Percentiles rank a stretch among this genome's conserved stretches.
These are phyloP conservation scores for Phrynosoma blainvillii DNA, from an alignment of 2,113 vertebrate genomes.

Conservation along the genomic window DNA sequence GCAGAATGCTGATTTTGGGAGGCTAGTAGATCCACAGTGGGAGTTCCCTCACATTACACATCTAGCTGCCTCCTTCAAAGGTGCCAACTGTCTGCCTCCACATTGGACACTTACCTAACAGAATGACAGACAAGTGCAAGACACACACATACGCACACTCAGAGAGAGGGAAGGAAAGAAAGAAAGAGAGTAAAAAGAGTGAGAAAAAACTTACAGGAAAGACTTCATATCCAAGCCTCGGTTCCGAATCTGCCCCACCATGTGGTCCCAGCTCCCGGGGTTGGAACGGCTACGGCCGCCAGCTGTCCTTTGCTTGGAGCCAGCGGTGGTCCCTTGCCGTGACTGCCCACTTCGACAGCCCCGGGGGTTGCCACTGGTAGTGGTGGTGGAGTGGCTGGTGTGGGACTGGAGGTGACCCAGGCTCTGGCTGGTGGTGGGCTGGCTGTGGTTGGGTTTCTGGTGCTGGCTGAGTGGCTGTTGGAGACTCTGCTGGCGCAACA, in stretches of 20 bases:
- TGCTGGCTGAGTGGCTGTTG: constrained; percentile 94
- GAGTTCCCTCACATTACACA: not conserved
- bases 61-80: not conserved
- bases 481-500: constrained; percentile 94
- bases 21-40: not conserved
- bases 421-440: constrained; percentile 95
- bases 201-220: constrained; percentile 93
- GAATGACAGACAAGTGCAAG: not conserved
- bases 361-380: constrained; percentile 75
- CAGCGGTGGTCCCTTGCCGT: constrained; percentile 78
- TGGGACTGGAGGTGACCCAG: constrained; percentile 92
- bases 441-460: constrained; percentile 83
- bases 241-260: constrained; percentile 97
- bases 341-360: constrained; percentile 73
- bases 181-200: not conserved
- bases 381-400: constrained; percentile 58
- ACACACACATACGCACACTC: not conserved
- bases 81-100: not conserved
- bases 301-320: constrained; percentile 84
- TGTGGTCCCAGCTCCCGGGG: constrained; percentile 97
- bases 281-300: constrained; percentile 84
- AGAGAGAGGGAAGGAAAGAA: not conserved
- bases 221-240: constrained; percentile 98
- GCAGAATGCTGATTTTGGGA: not conserved
- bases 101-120: not conserved